Evolutionary conservation across 1,140 invertebrate genomes (phyloP), one percentile per base, ranked within the genome.

Genomic region (Drosophila pectinifera): DNA sequence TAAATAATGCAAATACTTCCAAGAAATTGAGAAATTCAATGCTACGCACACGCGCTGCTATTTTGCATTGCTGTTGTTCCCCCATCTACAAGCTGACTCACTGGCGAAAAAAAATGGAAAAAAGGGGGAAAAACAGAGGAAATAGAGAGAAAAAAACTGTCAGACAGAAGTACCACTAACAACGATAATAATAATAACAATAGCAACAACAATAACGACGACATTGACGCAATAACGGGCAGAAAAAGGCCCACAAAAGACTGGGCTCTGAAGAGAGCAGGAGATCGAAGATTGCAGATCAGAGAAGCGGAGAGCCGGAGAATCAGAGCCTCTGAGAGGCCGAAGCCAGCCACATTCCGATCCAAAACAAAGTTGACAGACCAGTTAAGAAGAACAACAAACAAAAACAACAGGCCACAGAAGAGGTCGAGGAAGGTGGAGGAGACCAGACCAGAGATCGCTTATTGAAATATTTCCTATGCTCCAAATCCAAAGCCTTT

Each of bases 391-490:
- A 57, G 68, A 84, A 64, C 57, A 80, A 75, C 67, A 81, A 72
- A 61, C 45, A 64, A 57, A 65, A 79, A 75, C 64, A 70, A 72
- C 68, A 64, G 63, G 38, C 64, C 55, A 45, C 55, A 78, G 28
- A 26, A 43, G 58, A 63, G 22, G 26, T 28, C n/a, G 38, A 48
- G n/a, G 22, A 36, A 34, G 28, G 20, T 20, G 46, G 43, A 31
- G 28, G 16, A 16, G 26, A 34, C 45, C 36, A 31, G 62, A 45
- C 8, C 28, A 34, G 31, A 69, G 48, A 34, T 53, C 41, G 65
- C 63, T 82, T 67, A 73, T 86, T 78, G 75, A 88, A 82, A 76
- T 86, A 88, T 86, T 86, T 86, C 75, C 62, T 82, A 82, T 86
- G 82, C 75, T 86, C 82, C 83, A 88, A 79, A 86, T 86, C 78